Evolutionary conservation across 2,888 invertebrate genomes (phyloP).

Genomic region (Unio pictorum): DNA sequence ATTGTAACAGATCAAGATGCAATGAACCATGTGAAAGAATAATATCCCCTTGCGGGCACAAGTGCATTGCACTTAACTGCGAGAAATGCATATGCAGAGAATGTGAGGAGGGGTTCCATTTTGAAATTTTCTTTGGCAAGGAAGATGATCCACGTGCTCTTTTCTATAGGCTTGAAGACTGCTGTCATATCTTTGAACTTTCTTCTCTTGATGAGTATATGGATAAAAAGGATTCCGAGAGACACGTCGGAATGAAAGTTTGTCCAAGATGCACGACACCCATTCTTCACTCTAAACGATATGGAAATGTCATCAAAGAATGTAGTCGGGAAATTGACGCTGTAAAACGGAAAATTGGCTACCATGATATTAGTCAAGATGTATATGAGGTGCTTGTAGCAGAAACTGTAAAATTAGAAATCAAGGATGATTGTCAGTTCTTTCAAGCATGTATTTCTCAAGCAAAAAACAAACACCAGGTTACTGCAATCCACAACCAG

Average conservation of each 20-base stretch:
- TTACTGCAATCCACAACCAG: too few relatives aligned
- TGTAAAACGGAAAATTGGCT: constrained; percentile 52
- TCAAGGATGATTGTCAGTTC: too few relatives aligned
- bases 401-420: too few relatives aligned
- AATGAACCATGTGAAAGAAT: constrained; percentile 64
- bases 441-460: too few relatives aligned
- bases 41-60: constrained; percentile 71
- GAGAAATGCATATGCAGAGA: constrained; percentile 80
- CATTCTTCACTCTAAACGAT: constrained; percentile 78
- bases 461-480: too few relatives aligned
- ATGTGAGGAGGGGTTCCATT: constrained; percentile 73
- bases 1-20: constrained; percentile 69
- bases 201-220: constrained; percentile 69
- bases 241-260: constrained; percentile 53
- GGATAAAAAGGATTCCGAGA: constrained; percentile 69
- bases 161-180: constrained; percentile 65
- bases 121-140: constrained; percentile 72
- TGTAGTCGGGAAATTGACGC: constrained; percentile 67
- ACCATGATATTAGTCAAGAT: too few relatives aligned
- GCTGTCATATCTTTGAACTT: constrained; percentile 68
- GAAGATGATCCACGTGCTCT: constrained; percentile 76
- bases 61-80: constrained; percentile 80
- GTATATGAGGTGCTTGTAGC: too few relatives aligned
- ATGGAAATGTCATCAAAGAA: constrained; percentile 75
- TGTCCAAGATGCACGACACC: constrained; percentile 78